Evolutionary conservation across 2,797 vertebrate species (phyloP).

Genomic region (Fringilla coelebs): DNA sequence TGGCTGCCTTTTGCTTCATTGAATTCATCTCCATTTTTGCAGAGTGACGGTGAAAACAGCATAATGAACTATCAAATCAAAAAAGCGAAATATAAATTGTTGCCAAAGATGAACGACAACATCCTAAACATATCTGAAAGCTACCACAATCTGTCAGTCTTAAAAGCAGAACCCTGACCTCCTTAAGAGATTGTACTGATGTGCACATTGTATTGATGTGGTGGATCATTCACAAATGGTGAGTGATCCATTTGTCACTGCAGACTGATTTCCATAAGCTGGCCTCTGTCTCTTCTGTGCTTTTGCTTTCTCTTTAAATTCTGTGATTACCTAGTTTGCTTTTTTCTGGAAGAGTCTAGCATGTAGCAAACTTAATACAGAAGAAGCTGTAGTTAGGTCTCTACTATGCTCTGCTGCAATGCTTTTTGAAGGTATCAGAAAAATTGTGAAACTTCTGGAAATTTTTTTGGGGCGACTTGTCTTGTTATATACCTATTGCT

Average conservation of each 20-base stretch:
- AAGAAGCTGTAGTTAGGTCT: neutral
- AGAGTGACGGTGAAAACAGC: neutral
- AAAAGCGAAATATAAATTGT: neutral
- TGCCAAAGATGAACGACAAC: neutral
- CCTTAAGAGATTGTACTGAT: neutral
- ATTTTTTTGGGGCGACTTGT: fast-evolving
- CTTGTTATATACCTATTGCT: neutral
- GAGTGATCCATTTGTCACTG: neutral
- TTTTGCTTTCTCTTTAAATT: neutral
- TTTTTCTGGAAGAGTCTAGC: neutral
- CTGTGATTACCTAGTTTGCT: neutral
- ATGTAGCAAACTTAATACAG: neutral
- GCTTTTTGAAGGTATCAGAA: neutral
- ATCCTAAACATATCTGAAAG: neutral
- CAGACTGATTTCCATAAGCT: neutral
- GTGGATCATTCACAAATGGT: fast-evolving
- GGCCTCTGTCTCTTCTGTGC: neutral
- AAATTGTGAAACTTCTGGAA: neutral
- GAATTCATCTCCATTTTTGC: neutral
- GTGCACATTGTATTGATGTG: neutral
- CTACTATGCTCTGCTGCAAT: neutral
- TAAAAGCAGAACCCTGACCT: neutral
- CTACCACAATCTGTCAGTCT: neutral
- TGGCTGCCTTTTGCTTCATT: neutral
- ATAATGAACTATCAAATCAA: neutral